Evolutionary conservation across 2,113 vertebrate species (phyloP).

Genomic region (Thunnus thynnus): DNA sequence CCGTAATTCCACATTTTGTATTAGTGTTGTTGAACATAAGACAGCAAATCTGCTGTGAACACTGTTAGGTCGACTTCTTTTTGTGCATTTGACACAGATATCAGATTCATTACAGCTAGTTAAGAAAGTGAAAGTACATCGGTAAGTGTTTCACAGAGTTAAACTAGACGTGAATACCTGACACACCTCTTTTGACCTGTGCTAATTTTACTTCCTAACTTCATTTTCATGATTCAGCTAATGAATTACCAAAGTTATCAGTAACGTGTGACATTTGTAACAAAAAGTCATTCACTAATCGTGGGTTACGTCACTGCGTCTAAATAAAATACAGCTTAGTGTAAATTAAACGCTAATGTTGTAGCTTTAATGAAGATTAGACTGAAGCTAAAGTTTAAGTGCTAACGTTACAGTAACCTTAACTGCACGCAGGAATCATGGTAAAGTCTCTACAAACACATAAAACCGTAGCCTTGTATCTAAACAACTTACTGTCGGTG

Average conservation of each 20-base stretch:
- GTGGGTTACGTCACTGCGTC: no score
- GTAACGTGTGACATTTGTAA: not conserved
- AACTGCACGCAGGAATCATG: fast-evolving
- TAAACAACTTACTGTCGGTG: conserved; percentile 59
- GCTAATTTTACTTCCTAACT: not conserved
- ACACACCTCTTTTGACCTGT: conserved; percentile 27
- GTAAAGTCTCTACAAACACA: not conserved
- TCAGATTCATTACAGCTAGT: no score
- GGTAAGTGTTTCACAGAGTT: not conserved
- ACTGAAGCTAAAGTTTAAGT: not conserved
- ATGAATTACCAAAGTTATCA: not conserved
- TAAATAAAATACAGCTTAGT: no score
- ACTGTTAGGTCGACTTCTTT: no score
- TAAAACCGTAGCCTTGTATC: not conserved
- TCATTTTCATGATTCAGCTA: not conserved
- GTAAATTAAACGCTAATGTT: no score
- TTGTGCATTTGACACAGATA: no score
- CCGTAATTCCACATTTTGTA: no score
- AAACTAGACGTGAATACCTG: not conserved
- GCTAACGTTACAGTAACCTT: not conserved
- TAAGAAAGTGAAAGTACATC: no score
- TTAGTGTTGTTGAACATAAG: no score
- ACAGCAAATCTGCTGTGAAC: no score
- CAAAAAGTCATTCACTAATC: not conserved
- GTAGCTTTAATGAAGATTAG: not conserved